A percentile compares a stretch with the other conserved stretches of the same genome.
These are phyloP conservation scores for Eupithecia pulchellata DNA, from an alignment of 2,888 invertebrate species.

Conservation along the genomic window DNA sequence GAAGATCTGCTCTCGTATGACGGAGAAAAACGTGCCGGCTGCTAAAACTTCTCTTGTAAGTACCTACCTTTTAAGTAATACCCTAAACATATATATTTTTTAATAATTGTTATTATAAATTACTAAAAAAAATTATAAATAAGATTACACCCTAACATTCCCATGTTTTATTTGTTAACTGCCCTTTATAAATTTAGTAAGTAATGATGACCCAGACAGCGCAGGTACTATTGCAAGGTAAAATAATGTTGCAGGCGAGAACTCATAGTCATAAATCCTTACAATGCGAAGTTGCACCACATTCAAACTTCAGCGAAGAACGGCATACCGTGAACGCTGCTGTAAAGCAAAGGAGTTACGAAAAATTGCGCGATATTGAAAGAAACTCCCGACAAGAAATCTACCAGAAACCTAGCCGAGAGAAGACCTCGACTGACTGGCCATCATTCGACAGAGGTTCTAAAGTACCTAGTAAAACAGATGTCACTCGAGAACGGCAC, in stretches of 20 bases:
- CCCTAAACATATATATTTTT: not conserved
- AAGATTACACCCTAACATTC: too few relatives aligned
- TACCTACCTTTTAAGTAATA: slow-evolving; percentile 14
- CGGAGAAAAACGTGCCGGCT: slow-evolving; percentile 52
- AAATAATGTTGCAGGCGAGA: slow-evolving; percentile 57
- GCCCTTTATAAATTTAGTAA: not conserved
- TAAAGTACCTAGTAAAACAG: slow-evolving; percentile 63
- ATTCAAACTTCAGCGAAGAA: slow-evolving; percentile 56
- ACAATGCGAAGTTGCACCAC: slow-evolving; percentile 68
- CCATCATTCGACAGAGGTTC: slow-evolving; percentile 49
- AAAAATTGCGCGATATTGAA: slow-evolving; percentile 57
- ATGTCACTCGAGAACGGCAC: slow-evolving; percentile 53
- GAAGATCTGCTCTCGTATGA: slow-evolving; percentile 70
- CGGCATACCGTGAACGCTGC: slow-evolving; percentile 48
- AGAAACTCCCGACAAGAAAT: slow-evolving; percentile 61
- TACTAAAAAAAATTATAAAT: too few relatives aligned
- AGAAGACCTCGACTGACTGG: slow-evolving; percentile 54
- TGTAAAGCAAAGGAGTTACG: slow-evolving; percentile 53
- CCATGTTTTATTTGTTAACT: not conserved
- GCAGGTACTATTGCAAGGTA: not conserved
- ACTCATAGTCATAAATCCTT: slow-evolving; percentile 77
- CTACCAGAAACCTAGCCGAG: slow-evolving; percentile 44
- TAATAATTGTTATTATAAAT: too few relatives aligned
- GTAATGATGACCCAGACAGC: not conserved
- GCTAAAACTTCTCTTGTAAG: slow-evolving; percentile 56